phyloP scores from a whole-genome alignment of 2,113 vertebrate species.

The Pyxicephalus adspersus region DNA sequence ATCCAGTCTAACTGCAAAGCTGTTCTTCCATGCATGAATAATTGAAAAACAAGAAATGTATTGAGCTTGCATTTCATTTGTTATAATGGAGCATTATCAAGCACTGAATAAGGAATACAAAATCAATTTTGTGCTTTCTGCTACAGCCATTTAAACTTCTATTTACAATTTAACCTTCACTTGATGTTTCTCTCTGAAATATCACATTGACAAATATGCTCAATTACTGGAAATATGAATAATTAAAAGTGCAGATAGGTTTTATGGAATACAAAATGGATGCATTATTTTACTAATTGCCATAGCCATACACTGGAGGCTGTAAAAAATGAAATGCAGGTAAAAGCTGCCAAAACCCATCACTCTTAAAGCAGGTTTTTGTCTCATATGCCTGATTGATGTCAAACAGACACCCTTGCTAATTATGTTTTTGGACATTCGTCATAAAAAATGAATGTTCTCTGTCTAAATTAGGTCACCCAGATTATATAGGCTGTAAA shows the following conservation, averaged over 20 bases:
- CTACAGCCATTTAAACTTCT: no score
- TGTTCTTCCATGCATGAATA: neutral
- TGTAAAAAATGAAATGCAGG: neutral
- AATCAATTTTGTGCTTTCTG: no score
- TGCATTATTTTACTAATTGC: neutral
- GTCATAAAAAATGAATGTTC: neutral
- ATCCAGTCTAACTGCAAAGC: no score
- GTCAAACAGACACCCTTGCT: neutral
- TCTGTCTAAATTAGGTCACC: no score
- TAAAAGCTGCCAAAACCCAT: neutral
- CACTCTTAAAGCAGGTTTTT: neutral
- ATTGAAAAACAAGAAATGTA: neutral
- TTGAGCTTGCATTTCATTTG: neutral
- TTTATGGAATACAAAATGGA: neutral
- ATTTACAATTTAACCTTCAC: neutral
- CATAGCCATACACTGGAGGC: neutral
- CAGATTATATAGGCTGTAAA: no score
- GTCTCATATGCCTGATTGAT: neutral
- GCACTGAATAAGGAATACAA: no score
- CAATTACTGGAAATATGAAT: slow-evolving; percentile 2
- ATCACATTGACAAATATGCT: neutral
- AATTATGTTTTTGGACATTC: neutral
- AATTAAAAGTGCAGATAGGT: neutral
- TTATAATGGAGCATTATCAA: no score
- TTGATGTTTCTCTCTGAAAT: neutral